Base-by-base conservation (phyloP, 2,888 invertebrate genomes). In the Syrista parreyssii region DNA sequence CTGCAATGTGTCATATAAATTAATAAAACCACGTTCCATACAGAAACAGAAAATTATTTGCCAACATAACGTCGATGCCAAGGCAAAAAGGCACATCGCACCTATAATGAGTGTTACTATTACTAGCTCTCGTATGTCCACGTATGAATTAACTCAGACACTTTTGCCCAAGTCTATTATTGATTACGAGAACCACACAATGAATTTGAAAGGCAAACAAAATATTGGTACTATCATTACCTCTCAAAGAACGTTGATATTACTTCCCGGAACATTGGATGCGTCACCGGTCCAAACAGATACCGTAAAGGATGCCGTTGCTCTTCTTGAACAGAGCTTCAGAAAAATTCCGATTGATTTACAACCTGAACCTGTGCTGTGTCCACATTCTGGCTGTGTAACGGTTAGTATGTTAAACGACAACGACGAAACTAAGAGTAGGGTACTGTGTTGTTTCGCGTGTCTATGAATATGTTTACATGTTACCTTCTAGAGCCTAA, bases 11-110 rank as follows among this genome's bases (percentile, higher is more conserved):
- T 91, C 92, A 0, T 98, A 98, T 88, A 93, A 93, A 15, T 92
- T 93, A 0, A 86, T 92, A 9, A 93, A 94, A 0, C 92, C 94
- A 0, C 92, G 92, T 11, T 92, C 92, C 4, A 92, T 96, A 73
- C 92, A 93, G 69, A 97, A 97, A 92, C 93, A 92, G 11, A 97
- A 97, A 92, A 92, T 92, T 11, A 88, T 90, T 69, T 95, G 95
- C 85, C 82, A 83, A n/a, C 79, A 83, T 12, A 79, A 79, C 12
- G 76, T 79, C 9, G 68, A 87, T 15, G 89, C 89, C 1, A 73
- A 76, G 3, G 85, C 81, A 36, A 86, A 84, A 75, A 76, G 83
- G 74, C 90, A 90, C 73, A 82, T 88, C 3, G 90, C 89, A 84
- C 87, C 88, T 4, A 82, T 89, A n/a, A 84, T 91, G 68, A 86